phyloP scores from a whole-genome alignment of 2,113 vertebrate genomes.

The Gopherus flavomarginatus region DNA sequence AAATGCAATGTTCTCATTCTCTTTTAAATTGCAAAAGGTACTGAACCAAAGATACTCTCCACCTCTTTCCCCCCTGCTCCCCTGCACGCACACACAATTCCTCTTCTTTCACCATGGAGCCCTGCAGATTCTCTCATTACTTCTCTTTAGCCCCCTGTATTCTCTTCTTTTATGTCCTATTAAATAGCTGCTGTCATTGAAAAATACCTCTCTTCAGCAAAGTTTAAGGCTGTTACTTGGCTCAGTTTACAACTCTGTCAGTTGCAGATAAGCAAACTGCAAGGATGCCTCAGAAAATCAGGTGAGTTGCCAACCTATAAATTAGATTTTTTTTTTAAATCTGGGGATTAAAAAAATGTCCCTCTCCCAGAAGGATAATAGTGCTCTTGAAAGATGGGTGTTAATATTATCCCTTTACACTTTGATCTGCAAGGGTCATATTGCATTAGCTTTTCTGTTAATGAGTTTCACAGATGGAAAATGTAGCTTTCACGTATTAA shows the following conservation, averaged over 20 bases:
- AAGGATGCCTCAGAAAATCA: not conserved
- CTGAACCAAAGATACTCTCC: not conserved
- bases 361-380: not conserved
- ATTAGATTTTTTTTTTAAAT: not conserved
- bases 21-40: not conserved
- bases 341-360: not conserved
- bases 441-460: not conserved
- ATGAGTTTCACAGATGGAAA: not conserved
- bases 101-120: not conserved
- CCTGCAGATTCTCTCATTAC: not conserved
- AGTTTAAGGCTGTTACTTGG: not conserved
- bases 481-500: not conserved
- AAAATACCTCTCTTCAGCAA: constrained; percentile 3
- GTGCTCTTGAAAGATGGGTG: not conserved
- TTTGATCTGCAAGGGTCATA: not conserved
- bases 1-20: not conserved
- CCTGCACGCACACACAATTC: not conserved
- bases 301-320: not conserved
- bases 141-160: not conserved
- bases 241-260: not conserved
- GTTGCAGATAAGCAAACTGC: not conserved
- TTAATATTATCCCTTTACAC: not conserved
- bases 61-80: not conserved
- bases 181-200: not conserved
- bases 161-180: not conserved